A percentile compares a stretch with the other conserved stretches of the same genome.
phyloP scores from a whole-genome alignment of 1,140 invertebrate species.

The Cydia pomonella region DNA sequence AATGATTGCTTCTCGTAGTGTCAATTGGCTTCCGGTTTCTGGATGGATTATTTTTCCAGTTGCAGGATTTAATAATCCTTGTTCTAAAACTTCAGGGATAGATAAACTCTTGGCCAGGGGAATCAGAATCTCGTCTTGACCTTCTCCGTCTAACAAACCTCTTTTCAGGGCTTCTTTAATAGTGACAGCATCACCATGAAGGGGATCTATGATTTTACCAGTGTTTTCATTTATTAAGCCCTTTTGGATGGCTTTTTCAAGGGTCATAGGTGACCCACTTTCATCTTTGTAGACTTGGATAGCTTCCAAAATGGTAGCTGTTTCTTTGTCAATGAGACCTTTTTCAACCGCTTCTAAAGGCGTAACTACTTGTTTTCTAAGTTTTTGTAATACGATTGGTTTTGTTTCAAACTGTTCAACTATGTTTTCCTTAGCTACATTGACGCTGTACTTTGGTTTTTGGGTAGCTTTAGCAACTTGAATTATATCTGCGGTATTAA shows the following conservation, averaged over 20 bases:
- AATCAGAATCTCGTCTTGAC: conserved; percentile 88
- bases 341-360: conserved; percentile 87
- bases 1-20: conserved; percentile 90
- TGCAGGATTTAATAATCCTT: conserved; percentile 90
- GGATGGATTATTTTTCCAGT: conserved; percentile 94
- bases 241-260: conserved; percentile 88
- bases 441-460: conserved; percentile 86
- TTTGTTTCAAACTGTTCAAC: conserved; percentile 83
- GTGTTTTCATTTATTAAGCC: conserved; percentile 88
- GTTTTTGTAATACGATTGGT: conserved; percentile 88
- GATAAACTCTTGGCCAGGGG: conserved; percentile 91
- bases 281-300: conserved; percentile 79
- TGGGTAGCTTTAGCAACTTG: conserved; percentile 79
- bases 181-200: conserved; percentile 88
- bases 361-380: conserved; percentile 87
- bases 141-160: conserved; percentile 90
- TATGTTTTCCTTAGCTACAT: conserved; percentile 82
- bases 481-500: conserved; percentile 62
- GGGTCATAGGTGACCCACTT: conserved; percentile 83
- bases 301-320: conserved; percentile 85
- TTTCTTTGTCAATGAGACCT: conserved; percentile 88
- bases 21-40: conserved; percentile 89
- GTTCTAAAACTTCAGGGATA: conserved; percentile 89
- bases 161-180: conserved; percentile 92
- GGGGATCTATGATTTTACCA: conserved; percentile 91